Evolutionary conservation across 2,797 vertebrate genomes (phyloP).

Genomic region (Xenops minutus): DNA sequence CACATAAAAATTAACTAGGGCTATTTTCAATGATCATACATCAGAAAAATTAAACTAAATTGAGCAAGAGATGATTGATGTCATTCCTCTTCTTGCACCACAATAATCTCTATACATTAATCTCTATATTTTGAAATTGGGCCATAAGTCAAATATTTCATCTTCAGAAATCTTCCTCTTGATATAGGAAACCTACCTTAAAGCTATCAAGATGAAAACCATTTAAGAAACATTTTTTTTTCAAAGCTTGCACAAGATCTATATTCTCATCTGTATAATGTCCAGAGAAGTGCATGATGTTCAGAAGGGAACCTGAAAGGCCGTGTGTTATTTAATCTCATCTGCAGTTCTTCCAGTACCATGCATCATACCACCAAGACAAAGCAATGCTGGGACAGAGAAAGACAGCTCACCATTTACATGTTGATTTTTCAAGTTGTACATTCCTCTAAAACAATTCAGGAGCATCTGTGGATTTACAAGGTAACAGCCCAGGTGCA

Average conservation of each 20-base stretch:
- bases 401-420: background rate
- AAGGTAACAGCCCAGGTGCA: background rate
- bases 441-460: background rate
- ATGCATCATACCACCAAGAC: background rate
- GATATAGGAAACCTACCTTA: background rate
- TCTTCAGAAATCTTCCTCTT: background rate
- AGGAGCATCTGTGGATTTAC: background rate
- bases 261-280: background rate
- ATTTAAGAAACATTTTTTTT: background rate
- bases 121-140: background rate
- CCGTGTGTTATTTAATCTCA: background rate
- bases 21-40: background rate
- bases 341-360: background rate
- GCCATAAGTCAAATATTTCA: background rate
- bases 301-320: background rate
- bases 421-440: background rate
- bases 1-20: background rate
- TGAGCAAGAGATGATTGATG: background rate
- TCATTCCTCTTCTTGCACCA: background rate
- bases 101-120: background rate
- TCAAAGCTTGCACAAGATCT: background rate
- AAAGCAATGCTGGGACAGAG: background rate
- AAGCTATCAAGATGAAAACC: background rate
- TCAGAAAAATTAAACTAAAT: slow-evolving; percentile 16
- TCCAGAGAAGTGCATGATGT: background rate